Evolutionary conservation across 2,797 vertebrate species (phyloP), one percentile per base, ranked within the genome.

Genomic region (Uromys caudimaculatus): DNA sequence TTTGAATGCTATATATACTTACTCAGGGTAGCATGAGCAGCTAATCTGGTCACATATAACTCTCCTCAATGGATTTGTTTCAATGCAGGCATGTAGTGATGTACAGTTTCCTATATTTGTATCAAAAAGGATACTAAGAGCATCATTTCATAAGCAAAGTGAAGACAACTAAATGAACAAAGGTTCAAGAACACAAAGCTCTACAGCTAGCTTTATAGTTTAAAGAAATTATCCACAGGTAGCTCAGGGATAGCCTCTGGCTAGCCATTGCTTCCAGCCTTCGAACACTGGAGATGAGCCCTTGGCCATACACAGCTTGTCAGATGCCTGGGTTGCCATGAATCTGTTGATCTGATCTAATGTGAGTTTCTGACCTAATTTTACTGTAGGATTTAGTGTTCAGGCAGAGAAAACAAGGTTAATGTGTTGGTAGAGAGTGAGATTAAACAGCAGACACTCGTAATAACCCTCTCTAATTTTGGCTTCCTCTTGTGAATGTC

Each of bases 291-390:
- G 56, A 88, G 62, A 90, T 35, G 87, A 88, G 60, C 79, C 73
- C 47, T 87, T 54, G 93, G 21, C 62, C n/a, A 52, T 17, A 58
- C 17, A 82, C 85, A 73, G 93, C 90, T 85, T 97, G 97, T 97
- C 96, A 97, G 92, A 38, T 91, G 96, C 97, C 87, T 98, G 98
- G 32, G 67, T 94, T 97, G 96, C 94, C 93, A 95, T 96, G 97
- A 98, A 95, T 98, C 97, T 97, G 97, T 95, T 98, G 98, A 98
- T 98, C 89, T 98, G 95, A 98, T 98, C 87, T 97, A 97, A 98
- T 98, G 98, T 98, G 98, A 98, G 97, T 98, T 98, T 98, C 96
- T 98, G 98, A 99, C 98, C 98, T 98, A 98, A 98, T 98, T 99
- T 99, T 98, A 78, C 91, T 89, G 54, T 58, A 90, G 86, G 97